A percentile compares a stretch with the other conserved stretches of the same genome.
phyloP scores from a whole-genome alignment of 2,888 invertebrate species.

The Exephanes ischioxanthus region DNA sequence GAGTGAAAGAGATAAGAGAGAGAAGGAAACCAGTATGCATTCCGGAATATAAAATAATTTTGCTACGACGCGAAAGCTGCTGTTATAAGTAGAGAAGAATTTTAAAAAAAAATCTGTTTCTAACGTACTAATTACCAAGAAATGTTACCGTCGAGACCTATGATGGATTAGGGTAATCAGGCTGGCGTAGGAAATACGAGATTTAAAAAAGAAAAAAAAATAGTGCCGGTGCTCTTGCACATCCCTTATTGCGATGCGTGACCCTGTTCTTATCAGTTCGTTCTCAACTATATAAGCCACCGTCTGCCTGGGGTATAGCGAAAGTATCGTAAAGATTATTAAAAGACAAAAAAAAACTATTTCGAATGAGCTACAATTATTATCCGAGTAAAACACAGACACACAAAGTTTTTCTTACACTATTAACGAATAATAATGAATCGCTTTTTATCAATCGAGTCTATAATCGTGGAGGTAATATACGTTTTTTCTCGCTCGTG shows the following conservation, averaged over 20 bases:
- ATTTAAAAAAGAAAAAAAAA: slow-evolving; percentile 63
- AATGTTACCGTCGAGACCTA: slow-evolving; percentile 68
- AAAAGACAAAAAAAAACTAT: slow-evolving; percentile 55
- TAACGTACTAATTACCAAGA: slow-evolving; percentile 68
- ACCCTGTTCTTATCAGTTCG: slow-evolving; percentile 25
- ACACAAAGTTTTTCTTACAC: slow-evolving; percentile 43
- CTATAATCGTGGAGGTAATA: slow-evolving; percentile 19
- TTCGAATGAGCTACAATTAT: slow-evolving; percentile 42
- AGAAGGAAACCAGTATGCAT: slow-evolving; percentile 65
- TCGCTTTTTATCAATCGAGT: slow-evolving; percentile 54
- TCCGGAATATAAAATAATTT: slow-evolving; percentile 70
- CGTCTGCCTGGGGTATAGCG: slow-evolving; percentile 66
- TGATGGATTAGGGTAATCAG: slow-evolving; percentile 62
- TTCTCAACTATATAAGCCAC: slow-evolving; percentile 48
- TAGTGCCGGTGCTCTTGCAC: slow-evolving; percentile 72
- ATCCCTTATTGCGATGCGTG: slow-evolving; percentile 69
- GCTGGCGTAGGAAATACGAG: slow-evolving; percentile 68
- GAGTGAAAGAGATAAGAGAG: slow-evolving; percentile 3
- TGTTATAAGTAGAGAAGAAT: slow-evolving; percentile 62
- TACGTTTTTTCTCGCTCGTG: slow-evolving; percentile 45
- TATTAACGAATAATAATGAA: slow-evolving; percentile 22
- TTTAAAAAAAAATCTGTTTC: slow-evolving; percentile 69
- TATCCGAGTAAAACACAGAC: slow-evolving; percentile 25
- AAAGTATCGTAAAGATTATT: slow-evolving; percentile 49
- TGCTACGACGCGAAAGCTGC: slow-evolving; percentile 67